Conservation (phyloP, 2,113 vertebrate species). For the Corythaixoides concolor region DNA sequence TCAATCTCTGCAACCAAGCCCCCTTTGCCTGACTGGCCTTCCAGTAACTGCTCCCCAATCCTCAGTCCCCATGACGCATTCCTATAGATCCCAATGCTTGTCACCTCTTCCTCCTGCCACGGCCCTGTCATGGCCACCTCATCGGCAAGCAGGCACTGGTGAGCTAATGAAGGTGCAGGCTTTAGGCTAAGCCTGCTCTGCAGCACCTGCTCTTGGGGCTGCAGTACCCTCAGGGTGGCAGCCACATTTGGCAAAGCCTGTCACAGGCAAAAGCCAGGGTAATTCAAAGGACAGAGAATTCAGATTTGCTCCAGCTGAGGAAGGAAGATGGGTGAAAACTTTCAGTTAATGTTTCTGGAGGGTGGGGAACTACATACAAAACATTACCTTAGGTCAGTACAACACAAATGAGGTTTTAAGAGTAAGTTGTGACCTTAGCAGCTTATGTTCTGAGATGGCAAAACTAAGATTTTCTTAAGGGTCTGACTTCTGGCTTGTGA, state of each 20-base stretch:
- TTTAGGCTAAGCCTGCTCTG: neutral
- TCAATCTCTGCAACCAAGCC: neutral
- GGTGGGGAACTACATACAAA: neutral
- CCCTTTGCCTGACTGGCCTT: neutral
- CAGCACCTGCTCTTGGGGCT: neutral
- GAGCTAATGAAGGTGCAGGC: neutral
- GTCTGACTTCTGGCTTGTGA: neutral
- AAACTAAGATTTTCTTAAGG: neutral
- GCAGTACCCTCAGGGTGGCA: neutral
- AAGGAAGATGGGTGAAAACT: neutral
- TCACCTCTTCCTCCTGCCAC: accelerated
- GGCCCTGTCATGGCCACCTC: neutral
- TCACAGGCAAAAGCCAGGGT: accelerated
- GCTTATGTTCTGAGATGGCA: neutral
- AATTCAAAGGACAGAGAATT: neutral
- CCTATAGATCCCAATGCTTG: neutral
- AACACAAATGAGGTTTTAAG: neutral
- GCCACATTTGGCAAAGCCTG: neutral
- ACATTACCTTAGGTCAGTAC: neutral
- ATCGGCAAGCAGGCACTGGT: neutral
- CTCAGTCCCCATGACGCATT: neutral
- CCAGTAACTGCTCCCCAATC: accelerated
- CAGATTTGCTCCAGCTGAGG: neutral
- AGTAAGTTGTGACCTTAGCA: neutral
- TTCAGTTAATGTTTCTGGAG: neutral